These are phyloP conservation scores for Harpagoxenus sublaevis DNA, from an alignment of 2,888 invertebrate genomes.

Conservation along the genomic window DNA sequence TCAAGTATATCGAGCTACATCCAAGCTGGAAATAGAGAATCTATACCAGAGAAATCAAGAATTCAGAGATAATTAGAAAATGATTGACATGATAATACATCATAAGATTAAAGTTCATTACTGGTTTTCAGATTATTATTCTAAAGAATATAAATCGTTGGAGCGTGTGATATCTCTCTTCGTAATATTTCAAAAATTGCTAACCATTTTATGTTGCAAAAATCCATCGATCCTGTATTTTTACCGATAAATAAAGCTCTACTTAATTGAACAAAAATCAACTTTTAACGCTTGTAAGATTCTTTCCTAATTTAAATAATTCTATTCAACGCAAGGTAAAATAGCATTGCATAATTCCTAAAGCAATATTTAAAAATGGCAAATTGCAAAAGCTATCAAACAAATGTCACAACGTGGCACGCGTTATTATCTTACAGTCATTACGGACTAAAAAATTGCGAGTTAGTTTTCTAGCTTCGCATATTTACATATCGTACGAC, in stretches of 20 bases:
- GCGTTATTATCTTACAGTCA: not conserved
- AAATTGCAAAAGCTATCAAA: not conserved
- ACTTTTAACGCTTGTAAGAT: not conserved
- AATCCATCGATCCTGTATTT: not conserved
- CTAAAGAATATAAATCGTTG: not conserved
- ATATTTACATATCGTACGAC: not conserved
- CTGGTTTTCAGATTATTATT: not conserved
- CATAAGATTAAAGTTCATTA: not conserved
- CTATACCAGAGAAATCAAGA: not conserved
- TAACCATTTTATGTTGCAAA: not conserved
- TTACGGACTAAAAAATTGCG: not conserved
- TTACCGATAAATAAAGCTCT: not conserved
- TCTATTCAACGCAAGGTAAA: not conserved
- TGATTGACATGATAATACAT: not conserved
- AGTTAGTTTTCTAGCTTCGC: not conserved
- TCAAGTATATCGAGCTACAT: slow-evolving; percentile 17
- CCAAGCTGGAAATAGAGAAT: slow-evolving; percentile 28
- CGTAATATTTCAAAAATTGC: not conserved
- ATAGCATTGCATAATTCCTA: not conserved
- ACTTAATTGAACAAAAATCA: not conserved
- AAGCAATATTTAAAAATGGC: not conserved
- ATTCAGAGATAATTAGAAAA: not conserved
- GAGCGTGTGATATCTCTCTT: not conserved
- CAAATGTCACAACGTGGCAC: not conserved
- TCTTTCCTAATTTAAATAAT: not conserved